Evolutionary conservation across 2,888 invertebrate species (phyloP), one percentile per base, ranked within the genome.

Genomic region (Agapostemon virescens): DNA sequence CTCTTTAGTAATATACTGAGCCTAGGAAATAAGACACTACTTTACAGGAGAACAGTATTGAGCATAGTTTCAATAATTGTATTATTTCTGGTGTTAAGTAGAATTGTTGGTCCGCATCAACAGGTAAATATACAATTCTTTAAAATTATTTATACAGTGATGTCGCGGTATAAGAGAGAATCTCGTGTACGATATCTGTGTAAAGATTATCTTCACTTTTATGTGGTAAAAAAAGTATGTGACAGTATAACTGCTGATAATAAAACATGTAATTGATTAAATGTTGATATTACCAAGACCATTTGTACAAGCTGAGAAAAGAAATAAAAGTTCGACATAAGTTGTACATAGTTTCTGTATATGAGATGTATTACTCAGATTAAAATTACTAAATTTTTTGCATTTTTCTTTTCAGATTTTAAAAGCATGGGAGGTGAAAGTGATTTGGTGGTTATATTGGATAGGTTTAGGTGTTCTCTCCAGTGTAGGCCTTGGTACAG

Each of bases 401-500:
- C 20, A 42, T 66, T 64, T 79, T 89, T 88, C 49, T 79, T 89
- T 88, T 52, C 86, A 92, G 92, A 83, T 89, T 78, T 88, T 93
- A 82, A 89, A 88, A 86, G 82, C 88, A 71, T 92, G 90, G 91
- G 92, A 93, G 84, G 86, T 92, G 20, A 93, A 93, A 58, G 84
- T 94, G 6, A 93, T 95, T 69, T 97, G 97, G 97, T 97, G 96
- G 94, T 93, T 96, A 20, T 98, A 98, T 94, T 99, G 98, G 98
- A 94, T 98, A 82, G 96, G 97, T 17, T 95, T 99, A 68, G 99
- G 99, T 23, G 97, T 99, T 55, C 95, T 99, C 86, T 99, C 99
- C 58, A 99, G 99, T 0, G 98, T 99, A 75, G 99, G 99, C 0
- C 95, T 99, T 72, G 99, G 99, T 58, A 99, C 99, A 0, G 99